These are phyloP conservation scores for Ditylenchus weischeri DNA, from an alignment of 2,888 invertebrate genomes.

Conservation along the genomic window DNA sequence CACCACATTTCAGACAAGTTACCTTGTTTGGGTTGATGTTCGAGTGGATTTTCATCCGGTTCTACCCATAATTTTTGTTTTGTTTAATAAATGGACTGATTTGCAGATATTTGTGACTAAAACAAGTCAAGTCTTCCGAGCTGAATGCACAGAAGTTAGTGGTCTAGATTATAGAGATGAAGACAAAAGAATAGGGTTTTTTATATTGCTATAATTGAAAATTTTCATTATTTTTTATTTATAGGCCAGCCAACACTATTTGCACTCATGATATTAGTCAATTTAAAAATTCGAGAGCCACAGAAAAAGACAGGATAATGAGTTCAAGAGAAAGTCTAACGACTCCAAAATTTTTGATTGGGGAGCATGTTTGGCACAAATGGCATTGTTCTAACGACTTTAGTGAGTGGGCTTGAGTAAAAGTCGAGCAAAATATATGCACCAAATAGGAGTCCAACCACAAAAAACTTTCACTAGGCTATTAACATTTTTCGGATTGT, in stretches of 20 bases:
- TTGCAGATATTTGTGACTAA: conserved; percentile 13
- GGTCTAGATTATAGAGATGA: background rate
- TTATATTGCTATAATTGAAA: background rate
- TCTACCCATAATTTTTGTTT: background rate
- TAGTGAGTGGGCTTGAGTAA: background rate
- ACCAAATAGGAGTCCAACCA: too few relatives aligned
- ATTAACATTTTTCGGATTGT: too few relatives aligned
- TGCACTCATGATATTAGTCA: conserved; percentile 12
- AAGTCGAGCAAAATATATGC: too few relatives aligned
- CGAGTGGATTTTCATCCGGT: conserved; percentile 18
- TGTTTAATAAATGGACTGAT: background rate
- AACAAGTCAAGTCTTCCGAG: conserved; percentile 14
- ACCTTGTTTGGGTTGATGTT: conserved; percentile 11
- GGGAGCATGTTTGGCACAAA: conserved; percentile 3
- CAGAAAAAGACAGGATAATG: background rate
- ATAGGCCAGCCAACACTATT: conserved; percentile 10
- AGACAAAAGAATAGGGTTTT: background rate
- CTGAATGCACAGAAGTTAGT: conserved; percentile 15
- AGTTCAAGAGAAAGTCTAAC: background rate
- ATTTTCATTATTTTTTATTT: background rate
- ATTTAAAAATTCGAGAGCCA: background rate
- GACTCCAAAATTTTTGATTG: conserved; percentile 2
- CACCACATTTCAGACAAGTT: background rate
- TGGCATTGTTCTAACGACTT: conserved; percentile 13
- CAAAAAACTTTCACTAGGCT: too few relatives aligned